Conservation (phyloP, 2,888 invertebrate species). For the Drosophila subsilvestris region DNA sequence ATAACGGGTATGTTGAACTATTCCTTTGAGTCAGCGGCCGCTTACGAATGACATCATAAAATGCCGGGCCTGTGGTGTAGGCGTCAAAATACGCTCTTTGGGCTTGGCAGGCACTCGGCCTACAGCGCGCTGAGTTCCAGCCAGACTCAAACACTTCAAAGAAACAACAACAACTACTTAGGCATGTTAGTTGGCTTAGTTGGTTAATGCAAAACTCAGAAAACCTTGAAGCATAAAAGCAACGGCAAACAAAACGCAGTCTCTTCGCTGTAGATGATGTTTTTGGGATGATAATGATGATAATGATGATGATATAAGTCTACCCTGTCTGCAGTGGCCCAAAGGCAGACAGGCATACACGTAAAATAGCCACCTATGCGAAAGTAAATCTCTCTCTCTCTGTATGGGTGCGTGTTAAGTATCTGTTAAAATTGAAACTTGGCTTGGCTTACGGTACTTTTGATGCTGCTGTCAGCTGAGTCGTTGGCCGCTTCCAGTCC, state of each 20-base stretch:
- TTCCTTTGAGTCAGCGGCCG: constrained; percentile 44
- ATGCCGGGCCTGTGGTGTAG: constrained; percentile 36
- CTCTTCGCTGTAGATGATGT: constrained; percentile 14
- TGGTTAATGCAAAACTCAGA: constrained; percentile 70
- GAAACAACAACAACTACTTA: constrained; percentile 28
- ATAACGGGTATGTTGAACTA: constrained; percentile 58
- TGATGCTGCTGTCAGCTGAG: constrained; percentile 13
- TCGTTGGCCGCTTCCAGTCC: constrained; percentile 9
- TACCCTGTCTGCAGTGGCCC: constrained; percentile 13
- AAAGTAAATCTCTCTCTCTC: constrained; percentile 39
- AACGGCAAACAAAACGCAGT: constrained; percentile 66
- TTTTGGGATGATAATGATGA: constrained; percentile 17
- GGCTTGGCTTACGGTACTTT: constrained; percentile 64
- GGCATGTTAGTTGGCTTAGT: constrained; percentile 58
- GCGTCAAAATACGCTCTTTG: constrained; percentile 39
- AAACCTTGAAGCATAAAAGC: constrained; percentile 72
- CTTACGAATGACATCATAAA: constrained; percentile 56
- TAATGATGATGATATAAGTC: constrained; percentile 52
- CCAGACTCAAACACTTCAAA: constrained; percentile 10
- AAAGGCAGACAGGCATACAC: constrained; percentile 27
- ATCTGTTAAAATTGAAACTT: constrained; percentile 66
- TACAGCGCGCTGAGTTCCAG: constrained; percentile 20
- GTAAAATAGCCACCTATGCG: constrained; percentile 26
- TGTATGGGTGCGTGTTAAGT: constrained; percentile 62
- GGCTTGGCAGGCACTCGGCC: constrained; percentile 57